Percentiles rank a stretch among this genome's conserved stretches.
Evolutionary conservation across 2,797 vertebrate species (phyloP).

Genomic region (Aplochiton taeniatus): DNA sequence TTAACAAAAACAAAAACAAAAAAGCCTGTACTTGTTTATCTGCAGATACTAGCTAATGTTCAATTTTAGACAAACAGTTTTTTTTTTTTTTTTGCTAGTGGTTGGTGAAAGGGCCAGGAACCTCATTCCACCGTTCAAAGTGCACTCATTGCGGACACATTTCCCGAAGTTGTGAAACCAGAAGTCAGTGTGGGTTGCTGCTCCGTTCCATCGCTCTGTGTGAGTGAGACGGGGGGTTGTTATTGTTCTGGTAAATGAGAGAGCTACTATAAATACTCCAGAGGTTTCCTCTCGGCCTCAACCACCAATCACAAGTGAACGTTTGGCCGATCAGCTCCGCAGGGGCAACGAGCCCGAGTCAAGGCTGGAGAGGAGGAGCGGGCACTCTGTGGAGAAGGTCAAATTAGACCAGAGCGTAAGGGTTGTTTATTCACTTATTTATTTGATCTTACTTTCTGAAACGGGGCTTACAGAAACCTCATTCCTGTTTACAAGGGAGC

Average conservation of each 20-base stretch:
- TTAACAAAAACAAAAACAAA: too few species aligned
- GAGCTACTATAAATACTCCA: slow-evolving; percentile 79
- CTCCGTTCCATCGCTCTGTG: slow-evolving; percentile 28
- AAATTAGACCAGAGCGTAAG: slow-evolving; percentile 32
- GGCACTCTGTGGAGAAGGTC: slow-evolving; percentile 53
- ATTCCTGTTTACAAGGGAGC: neutral
- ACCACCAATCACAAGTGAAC: slow-evolving; percentile 71
- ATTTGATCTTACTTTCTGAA: too few species aligned
- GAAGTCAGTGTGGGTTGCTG: slow-evolving; percentile 55
- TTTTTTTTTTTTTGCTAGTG: too few species aligned
- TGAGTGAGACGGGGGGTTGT: slow-evolving; percentile 65
- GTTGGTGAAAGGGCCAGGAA: slow-evolving; percentile 6
- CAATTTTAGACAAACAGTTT: too few species aligned
- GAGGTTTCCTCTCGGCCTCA: slow-evolving; percentile 71
- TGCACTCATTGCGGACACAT: slow-evolving; percentile 31
- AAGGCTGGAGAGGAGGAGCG: slow-evolving; percentile 53
- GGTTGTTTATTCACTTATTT: too few species aligned
- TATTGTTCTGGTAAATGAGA: slow-evolving; percentile 81
- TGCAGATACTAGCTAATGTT: too few species aligned
- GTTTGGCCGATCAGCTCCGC: slow-evolving; percentile 65
- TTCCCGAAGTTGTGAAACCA: slow-evolving; percentile 58
- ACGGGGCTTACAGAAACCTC: too few species aligned
- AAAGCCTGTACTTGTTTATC: too few species aligned
- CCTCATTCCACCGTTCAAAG: slow-evolving; percentile 25
- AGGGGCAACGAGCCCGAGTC: slow-evolving; percentile 70